Evolutionary conservation across 35 echinoderm and acorn worm genomes (phyloP), one percentile per base, ranked within the genome.

Genomic region (Stichopus chloronotus): DNA sequence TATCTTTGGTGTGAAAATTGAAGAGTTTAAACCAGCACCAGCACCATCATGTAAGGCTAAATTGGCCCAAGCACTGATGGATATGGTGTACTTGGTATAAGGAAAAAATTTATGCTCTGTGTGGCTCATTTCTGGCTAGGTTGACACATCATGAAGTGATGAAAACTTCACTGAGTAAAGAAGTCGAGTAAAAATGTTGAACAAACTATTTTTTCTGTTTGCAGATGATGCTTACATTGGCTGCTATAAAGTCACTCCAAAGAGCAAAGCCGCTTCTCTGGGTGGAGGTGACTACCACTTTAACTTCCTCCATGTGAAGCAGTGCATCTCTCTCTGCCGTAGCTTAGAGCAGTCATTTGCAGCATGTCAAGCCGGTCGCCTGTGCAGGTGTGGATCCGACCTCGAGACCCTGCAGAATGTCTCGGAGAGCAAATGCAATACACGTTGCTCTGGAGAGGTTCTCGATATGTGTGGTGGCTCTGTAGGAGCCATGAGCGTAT

Each of bases 251-350:
- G 86, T 88, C n/a, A 65, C 12, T 58, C 20, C 4, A 7, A 59
- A 88, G 16, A 59, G 59, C 22, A 88, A 65, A 88, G 57, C 8
- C 3, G 43, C 17, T 13, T 88, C 86, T 53, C 12, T 88, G 25
- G 86, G 86, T 52, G 86, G 86, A 52, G 86, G 86, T 5, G n/a
- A 63, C 22, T 88, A 88, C 86, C 57, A 63, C 59, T 71, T 88
- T 59, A 88, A 88, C 9, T 16, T 65, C 24, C 55, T 88, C 25
- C 9, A 71, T 16, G 86, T 88, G 86, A 88, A 88, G 84, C 92
- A 88, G 84, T 94, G 92, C 54, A 79, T 88, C 22, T 53, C 83
- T 58, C 57, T 94, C 11, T 94, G 92, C 61, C 79, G 77, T n/a
- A 59, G 43, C 16, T 54, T 80, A 55, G 56, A 78, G 22, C 76